Base-by-base conservation (phyloP, 2,888 invertebrate genomes). In the Caenorhabditis plicata region DNA sequence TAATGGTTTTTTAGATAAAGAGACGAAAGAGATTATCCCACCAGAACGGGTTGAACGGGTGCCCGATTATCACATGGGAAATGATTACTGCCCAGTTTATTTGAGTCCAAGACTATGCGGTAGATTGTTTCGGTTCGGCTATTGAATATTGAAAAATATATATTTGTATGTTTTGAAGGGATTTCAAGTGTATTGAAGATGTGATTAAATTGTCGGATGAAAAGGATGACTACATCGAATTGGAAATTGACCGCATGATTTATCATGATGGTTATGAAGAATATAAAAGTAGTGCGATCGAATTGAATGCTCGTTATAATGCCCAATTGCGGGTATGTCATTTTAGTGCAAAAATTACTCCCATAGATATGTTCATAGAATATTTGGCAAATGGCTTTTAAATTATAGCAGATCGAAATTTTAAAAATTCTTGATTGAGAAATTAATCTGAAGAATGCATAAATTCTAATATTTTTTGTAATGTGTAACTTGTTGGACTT, bases 41-140 rank as follows among this genome's bases (percentile, higher is more conserved):
- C 68, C 68, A 9, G 68, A 69, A 42, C 48, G 54, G 23, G 45
- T 56, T 1, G 65, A 65, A 45, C 42, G 65, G 17, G 54, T 58
- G 8, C 68, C 68, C 3, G 68, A 69, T 31, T 69, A 54, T 33
- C 64, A 65, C 27, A 53, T 56, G 41, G 58, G 55, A 32, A 61
- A 64, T 26, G 66, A 60, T 29, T 50, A 61, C 20, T 49, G 44
- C 9, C 68, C 68, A 19, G 48, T 64, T 36, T 69, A 69, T 31
- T 55, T 60, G 4, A 61, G 64, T 23, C 61, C 61, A 1, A 38
- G 66, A 11, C 40, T 69, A 5, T 57, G 62, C 22, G 68, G 82
- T 22, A 62, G 75, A 35, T 64, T 82, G 19, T 80, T 69, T 64
- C 76, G 51, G 45, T 38, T 36, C 9, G 15, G 9, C 19, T 36